phyloP scores from a whole-genome alignment of 1,140 invertebrate species.

The Zophobas atratus region DNA sequence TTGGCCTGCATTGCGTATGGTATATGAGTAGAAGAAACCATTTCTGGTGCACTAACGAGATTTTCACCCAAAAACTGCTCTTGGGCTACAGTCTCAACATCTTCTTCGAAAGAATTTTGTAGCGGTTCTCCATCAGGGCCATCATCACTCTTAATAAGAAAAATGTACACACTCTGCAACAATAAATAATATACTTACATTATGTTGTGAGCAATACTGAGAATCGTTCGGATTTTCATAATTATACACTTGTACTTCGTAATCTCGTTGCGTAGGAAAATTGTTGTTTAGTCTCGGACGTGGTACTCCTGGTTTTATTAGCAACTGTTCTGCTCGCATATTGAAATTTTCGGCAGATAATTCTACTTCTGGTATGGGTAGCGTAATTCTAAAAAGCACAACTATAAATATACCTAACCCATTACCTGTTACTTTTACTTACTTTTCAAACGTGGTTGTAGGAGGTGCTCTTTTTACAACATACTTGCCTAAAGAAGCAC shows the following conservation, averaged over 20 bases:
- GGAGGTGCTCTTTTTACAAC: conserved; percentile 43
- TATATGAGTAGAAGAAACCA: conserved; percentile 78
- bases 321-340: conserved; percentile 20
- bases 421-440: conserved; percentile 3
- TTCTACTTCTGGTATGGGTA: conserved; percentile 32
- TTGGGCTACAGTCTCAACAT: conserved; percentile 62
- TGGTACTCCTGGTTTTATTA: background rate
- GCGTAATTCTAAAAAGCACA: conserved; percentile 46
- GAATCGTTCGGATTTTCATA: conserved; percentile 63
- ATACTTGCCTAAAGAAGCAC: conserved; percentile 4
- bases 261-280: conserved; percentile 64
- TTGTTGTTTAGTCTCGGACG: background rate
- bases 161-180: conserved; percentile 2
- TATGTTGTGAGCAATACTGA: conserved; percentile 58
- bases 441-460: conserved; percentile 43
- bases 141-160: conserved; percentile 20
- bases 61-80: conserved; percentile 70
- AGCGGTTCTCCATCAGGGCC: conserved; percentile 59
- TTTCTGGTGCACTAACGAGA: conserved; percentile 73
- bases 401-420: background rate
- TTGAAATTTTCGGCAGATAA: conserved; percentile 18
- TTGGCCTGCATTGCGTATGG: conserved; percentile 84
- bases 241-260: conserved; percentile 63
- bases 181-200: conserved; percentile 46
- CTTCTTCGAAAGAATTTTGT: conserved; percentile 65